Conservation (phyloP, 2,113 vertebrate genomes). For the Piaya cayana region DNA sequence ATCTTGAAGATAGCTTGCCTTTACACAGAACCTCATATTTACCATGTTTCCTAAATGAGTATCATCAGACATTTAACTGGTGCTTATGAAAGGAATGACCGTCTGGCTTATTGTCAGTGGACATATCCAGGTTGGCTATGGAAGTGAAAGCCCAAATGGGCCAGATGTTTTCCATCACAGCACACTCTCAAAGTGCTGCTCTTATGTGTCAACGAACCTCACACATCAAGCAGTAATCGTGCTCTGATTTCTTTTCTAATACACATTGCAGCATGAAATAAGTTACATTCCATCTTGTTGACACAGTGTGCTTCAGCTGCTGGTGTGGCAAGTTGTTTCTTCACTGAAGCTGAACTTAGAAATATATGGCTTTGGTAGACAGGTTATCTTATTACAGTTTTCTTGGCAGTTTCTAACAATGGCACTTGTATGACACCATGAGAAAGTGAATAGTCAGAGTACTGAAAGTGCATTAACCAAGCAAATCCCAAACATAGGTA, state of each 20-base stretch:
- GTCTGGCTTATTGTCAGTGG: not conserved
- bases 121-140: not conserved
- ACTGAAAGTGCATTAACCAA: not conserved
- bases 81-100: slow-evolving; percentile 26
- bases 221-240: not conserved
- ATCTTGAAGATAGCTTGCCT: not conserved
- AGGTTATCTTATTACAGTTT: slow-evolving; percentile 50
- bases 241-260: slow-evolving; percentile 41
- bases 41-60: not conserved
- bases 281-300: slow-evolving; percentile 68
- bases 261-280: slow-evolving; percentile 55
- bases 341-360: slow-evolving; percentile 50
- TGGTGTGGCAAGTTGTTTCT: slow-evolving; percentile 56
- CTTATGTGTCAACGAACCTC: slow-evolving; percentile 12
- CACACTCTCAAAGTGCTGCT: slow-evolving; percentile 2
- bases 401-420: slow-evolving; percentile 36
- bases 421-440: not conserved
- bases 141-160: not conserved
- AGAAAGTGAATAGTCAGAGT: slow-evolving; percentile 37
- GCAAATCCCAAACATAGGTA: not conserved
- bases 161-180: slow-evolving; percentile 63
- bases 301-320: slow-evolving; percentile 49
- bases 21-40: not conserved
- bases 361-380: slow-evolving; percentile 53
- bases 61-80: not conserved